Percentiles rank a stretch among this genome's conserved stretches.
These are phyloP conservation scores for Temnothorax rugatulus DNA, from an alignment of 2,888 invertebrate genomes.

Conservation along the genomic window DNA sequence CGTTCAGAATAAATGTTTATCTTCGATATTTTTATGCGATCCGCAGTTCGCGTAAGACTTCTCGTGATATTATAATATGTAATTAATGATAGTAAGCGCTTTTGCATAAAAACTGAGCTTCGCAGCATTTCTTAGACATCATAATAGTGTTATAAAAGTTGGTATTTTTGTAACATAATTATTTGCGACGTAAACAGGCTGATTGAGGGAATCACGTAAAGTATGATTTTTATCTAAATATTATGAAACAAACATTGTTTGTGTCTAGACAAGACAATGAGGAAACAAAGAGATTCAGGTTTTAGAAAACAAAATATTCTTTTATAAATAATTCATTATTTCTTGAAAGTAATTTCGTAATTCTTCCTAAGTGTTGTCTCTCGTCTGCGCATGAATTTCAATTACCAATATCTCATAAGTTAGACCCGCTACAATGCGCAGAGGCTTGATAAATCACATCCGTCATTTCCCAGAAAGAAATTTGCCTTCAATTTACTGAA, in stretches of 20 bases:
- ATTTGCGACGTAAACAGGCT: conserved; percentile 1
- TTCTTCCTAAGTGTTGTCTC: conserved; percentile 2
- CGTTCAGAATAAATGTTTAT: background rate
- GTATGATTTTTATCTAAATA: conserved; percentile 7
- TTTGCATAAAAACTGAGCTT: background rate
- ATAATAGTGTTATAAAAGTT: background rate
- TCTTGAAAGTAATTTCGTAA: background rate
- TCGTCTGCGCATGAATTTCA: background rate
- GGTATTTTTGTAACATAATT: background rate
- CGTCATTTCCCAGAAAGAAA: conserved; percentile 30
- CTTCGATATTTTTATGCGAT: background rate
- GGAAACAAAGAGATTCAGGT: background rate
- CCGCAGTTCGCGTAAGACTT: background rate
- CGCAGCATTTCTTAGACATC: background rate
- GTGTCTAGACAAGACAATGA: background rate
- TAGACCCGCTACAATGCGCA: background rate
- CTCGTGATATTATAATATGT: background rate
- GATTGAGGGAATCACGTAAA: background rate
- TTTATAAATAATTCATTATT: background rate
- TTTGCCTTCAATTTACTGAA: conserved; percentile 10
- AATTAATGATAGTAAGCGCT: background rate
- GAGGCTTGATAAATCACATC: conserved; percentile 24
- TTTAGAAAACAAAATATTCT: background rate
- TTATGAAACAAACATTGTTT: conserved; percentile 1
- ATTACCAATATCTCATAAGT: conserved; percentile 1